Evolutionary conservation across 2,888 invertebrate genomes (phyloP), one percentile per base, ranked within the genome.

Genomic region (Aporophyla lueneburgensis): DNA sequence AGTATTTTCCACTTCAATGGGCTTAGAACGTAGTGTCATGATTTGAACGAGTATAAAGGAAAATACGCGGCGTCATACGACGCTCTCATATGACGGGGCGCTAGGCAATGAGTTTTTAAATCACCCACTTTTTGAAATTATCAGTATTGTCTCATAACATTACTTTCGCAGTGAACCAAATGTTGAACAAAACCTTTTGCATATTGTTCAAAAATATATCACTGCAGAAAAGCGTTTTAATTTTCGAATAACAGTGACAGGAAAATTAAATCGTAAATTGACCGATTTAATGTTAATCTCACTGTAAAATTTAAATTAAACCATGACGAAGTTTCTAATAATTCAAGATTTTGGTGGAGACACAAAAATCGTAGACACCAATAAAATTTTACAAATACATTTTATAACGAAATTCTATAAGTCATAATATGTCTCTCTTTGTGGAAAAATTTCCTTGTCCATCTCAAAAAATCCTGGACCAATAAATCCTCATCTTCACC

Each of bases 101-200:
- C 33, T 33, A 33, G 2, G 33, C 61, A 56, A n/a, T 14, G 56
- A 51, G 24, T 24, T 67, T 27, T 33, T 21, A 66, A 75, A 62
- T 43, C 16, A 33, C 14, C n/a, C 7, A 78, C 21, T 58, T 82
- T 58, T 49, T 68, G n/a, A 10, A n/a, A 78, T 65, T 24, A 24
- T 4, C 33, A 70, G 65, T 63, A 54, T 58, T 49, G 19, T 40
- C 5, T 40, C 1, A 19, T 10, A 24, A 63, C 16, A 49, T 27
- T 27, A 24, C 43, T 83, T 46, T 33, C 14, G 14, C 10, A 24
- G 19, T 46, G 3, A 33, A 33, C 33, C 3, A 33, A 33, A 33
- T 33, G 43, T 5, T 33, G 5, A 59, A 33, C 24, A 58, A 59
- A 16, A 9, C 24, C 19, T 24, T 33, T 63, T 9, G 16, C 9